Evolutionary conservation across 2,113 vertebrate genomes (phyloP), one percentile per base, ranked within the genome.

Genomic region (Sylvietta virens): DNA sequence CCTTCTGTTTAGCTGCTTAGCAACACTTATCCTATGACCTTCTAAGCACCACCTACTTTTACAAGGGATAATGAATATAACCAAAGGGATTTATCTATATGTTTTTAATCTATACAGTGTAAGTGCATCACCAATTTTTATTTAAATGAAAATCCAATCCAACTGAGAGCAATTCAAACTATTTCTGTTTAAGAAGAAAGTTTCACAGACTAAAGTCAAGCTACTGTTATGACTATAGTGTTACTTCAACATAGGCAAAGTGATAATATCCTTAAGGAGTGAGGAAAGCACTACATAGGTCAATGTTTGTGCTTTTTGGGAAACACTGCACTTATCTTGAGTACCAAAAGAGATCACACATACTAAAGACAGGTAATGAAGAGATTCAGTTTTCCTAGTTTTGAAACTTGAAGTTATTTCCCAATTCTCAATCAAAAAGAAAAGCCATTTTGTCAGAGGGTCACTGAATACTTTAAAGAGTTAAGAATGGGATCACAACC

Each of bases 11-110:
- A 98, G 98, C 98, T 98, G 98, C 98, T 98, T 98, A 98, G 98
- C 98, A 98, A 98, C 98, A 97, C 98, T 98, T 98, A 98, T 98
- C 98, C 98, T 98, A 98, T 98, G 98, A 98, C 98, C 98, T 98
- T 98, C 98, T 97, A 98, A 97, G 97, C 97, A 98, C 98, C 97
- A 98, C 97, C 98, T 98, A 98, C 97, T 98, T 98, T 98, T 98
- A 96, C 97, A 97, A 97, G 97, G 98, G 98, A 98, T 98, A 98
- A 98, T 97, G 97, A 98, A 98, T 85, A 98, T 92, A 98, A 98
- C 97, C 97, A 97, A 97, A 97, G 96, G 95, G 95, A 94, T 95
- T 96, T 95, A 95, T 96, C 97, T 97, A 88, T 96, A 94, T 95
- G 88, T 88, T 96, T 96, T 95, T 93, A 92, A 95, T 92, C 66